phyloP scores from a whole-genome alignment of 2,888 invertebrate species.

The Masnerella sp. region DNA sequence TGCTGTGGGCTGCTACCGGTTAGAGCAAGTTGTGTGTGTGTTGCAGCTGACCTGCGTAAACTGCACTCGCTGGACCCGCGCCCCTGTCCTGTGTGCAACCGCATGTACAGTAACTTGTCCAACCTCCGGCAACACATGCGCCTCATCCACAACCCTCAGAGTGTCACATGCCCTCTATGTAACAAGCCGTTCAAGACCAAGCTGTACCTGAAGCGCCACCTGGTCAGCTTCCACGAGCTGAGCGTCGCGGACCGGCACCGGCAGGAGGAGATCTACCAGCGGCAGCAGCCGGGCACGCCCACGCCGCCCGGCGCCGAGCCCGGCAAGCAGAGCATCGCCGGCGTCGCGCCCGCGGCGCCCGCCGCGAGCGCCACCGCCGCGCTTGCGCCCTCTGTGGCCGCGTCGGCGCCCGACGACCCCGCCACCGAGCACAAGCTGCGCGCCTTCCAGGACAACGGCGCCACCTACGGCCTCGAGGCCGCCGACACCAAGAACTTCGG shows the following conservation, averaged over 20 bases:
- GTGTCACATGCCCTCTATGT: slow-evolving; percentile 81
- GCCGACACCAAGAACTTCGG: slow-evolving; percentile 72
- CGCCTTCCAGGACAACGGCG: slow-evolving; percentile 65
- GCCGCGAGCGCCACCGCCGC: slow-evolving; percentile 54
- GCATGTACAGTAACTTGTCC: slow-evolving; percentile 83
- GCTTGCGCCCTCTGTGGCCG: slow-evolving; percentile 45
- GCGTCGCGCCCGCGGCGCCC: slow-evolving; percentile 52
- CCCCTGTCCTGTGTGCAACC: slow-evolving; percentile 82
- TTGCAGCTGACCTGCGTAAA: slow-evolving; percentile 79
- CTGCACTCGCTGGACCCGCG: slow-evolving; percentile 80
- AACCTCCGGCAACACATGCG: slow-evolving; percentile 83
- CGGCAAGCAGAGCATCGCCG: slow-evolving; percentile 50
- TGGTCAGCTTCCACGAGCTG: slow-evolving; percentile 80
- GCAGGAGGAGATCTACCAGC: slow-evolving; percentile 76
- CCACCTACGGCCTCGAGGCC: slow-evolving; percentile 67
- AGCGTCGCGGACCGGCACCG: slow-evolving; percentile 74
- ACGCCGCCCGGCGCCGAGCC: slow-evolving; percentile 50
- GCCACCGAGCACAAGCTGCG: slow-evolving; percentile 67
- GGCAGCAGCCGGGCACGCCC: slow-evolving; percentile 69
- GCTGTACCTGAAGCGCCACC: slow-evolving; percentile 81
- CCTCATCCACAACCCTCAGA: slow-evolving; percentile 83
- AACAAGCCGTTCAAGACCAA: slow-evolving; percentile 83
- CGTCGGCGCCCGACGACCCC: slow-evolving; percentile 39
- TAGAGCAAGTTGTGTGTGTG: slow-evolving; percentile 78
- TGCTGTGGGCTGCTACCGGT: slow-evolving; percentile 73